These are phyloP conservation scores for Cichlasoma orientale DNA, from an alignment of 2,797 vertebrate species.

Conservation along the genomic window DNA sequence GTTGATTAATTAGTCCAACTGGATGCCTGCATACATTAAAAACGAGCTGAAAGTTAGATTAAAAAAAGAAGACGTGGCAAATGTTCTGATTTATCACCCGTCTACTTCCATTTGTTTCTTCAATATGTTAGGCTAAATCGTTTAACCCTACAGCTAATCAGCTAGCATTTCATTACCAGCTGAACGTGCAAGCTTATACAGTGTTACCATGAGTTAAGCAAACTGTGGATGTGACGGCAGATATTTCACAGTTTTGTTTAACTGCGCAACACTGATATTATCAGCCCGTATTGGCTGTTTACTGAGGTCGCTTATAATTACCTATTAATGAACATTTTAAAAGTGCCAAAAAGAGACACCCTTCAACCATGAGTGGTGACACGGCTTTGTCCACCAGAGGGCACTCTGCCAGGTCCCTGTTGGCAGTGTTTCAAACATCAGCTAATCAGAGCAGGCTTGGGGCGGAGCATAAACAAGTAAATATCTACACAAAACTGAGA, in stretches of 20 bases:
- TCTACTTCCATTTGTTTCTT: no score
- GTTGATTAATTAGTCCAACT: no score
- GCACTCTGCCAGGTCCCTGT: not conserved
- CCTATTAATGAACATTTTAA: not conserved
- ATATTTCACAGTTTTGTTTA: not conserved
- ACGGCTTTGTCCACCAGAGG: not conserved
- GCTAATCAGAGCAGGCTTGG: not conserved
- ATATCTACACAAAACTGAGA: not conserved
- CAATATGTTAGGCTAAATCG: no score
- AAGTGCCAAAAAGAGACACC: not conserved
- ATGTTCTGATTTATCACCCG: no score
- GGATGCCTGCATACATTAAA: no score
- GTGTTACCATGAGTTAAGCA: no score
- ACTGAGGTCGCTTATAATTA: not conserved
- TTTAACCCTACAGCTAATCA: no score
- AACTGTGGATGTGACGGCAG: no score
- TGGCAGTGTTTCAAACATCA: not conserved
- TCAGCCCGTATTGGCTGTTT: not conserved
- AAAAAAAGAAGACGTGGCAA: no score
- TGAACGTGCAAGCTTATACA: no score
- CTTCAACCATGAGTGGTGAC: rapidly evolving
- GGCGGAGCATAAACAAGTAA: not conserved
- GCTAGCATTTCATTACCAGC: no score
- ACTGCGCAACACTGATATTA: not conserved
- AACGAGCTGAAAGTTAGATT: no score